Base-by-base conservation (phyloP, 1,140 invertebrate genomes). In the Rhyzopertha dominica region DNA sequence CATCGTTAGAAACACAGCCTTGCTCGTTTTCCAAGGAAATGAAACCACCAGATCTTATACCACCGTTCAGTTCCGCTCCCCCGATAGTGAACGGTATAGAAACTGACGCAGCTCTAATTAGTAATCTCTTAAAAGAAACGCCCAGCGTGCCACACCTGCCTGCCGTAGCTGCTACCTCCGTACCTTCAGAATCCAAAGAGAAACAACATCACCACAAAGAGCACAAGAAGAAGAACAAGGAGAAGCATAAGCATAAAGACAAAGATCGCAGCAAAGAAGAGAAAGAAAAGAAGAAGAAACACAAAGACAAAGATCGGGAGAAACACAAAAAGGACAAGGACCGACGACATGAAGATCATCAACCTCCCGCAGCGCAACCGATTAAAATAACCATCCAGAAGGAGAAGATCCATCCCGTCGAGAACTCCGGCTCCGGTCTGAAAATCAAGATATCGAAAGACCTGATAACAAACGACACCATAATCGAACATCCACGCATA, bases 301-400 rank as follows among this genome's bases (percentile, higher is more conserved):
- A 81, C 49, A 81, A 81, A 57, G 72, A 76, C 19, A 65, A 78
- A 51, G 74, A 78, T 46, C 69, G 70, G 44, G 68, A 76, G 40
- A 72, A 74, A 45, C 69, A 80, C 38, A 75, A n/a, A n/a, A n/a
- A 76, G 39, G 67, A 70, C 13, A 73, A 72, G 35, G 68, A 72
- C 58, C 63, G 62, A 25, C 52, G 68, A 17, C 68, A 75, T 24
- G 74, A 77, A 26, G 77, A 79, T 51, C 73, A 79, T 50, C 77
- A 16, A 51, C 41, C 51, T 7, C 47, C 34, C 25, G 58, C 47
- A 3, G 61, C 69, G 1, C 67, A 71, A 29, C 74, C 75, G 1
- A 73, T 81, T 5, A 82, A 79, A 54, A 79, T 84, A 9, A 84
- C 78, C 17, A 82, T 84, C 34, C 74, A 79, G 3, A 83, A 80